Evolutionary conservation across 1,140 invertebrate genomes (phyloP), one percentile per base, ranked within the genome.

Genomic region (Saccostrea cuccullata): DNA sequence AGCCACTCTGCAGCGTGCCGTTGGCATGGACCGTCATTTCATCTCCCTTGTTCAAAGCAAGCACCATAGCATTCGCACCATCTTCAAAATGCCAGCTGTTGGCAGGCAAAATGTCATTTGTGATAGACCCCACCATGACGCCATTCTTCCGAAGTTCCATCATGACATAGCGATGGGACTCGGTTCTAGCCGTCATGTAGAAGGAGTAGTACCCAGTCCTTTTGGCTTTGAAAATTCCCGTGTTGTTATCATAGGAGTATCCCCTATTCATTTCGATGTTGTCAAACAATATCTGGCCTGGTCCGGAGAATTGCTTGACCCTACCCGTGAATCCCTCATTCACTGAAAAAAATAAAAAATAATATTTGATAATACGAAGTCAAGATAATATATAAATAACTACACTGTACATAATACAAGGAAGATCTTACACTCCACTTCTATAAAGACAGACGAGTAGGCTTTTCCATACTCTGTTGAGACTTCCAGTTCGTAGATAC

Each of bases 71-170:
- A 30, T 26, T 77, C 9, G 70, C 70, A 2, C 70, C 70, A 17
- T 77, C 70, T 36, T 77, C 70, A 26, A 30, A 11, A 2, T 77
- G 26, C 70, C 70, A 77, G 23, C 70, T 36, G 30, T 77, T 8
- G 13, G 30, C 70, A 17, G 30, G 26, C 26, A 77, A 26, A 15
- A 77, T 2, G 26, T 77, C 70, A 36, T 77, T 77, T 0, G 70
- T 77, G 4, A 77, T 77, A 17, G 70, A 77, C 2, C 26, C 70
- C 26, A 77, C 70, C 13, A 11, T 30, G 12, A 77, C 70, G 30
- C 26, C 70, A 77, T 77, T 77, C 30, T 30, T 77, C 8, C 23
- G 23, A 36, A 77, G 70, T 26, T 77, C 70, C 70, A 77, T 77
- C 26, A 6, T 77, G 23, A 26, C 26, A 26, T 77, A 77, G 3